Base-by-base conservation (phyloP, 2,797 vertebrate genomes). In the Sorex maritimensis region DNA sequence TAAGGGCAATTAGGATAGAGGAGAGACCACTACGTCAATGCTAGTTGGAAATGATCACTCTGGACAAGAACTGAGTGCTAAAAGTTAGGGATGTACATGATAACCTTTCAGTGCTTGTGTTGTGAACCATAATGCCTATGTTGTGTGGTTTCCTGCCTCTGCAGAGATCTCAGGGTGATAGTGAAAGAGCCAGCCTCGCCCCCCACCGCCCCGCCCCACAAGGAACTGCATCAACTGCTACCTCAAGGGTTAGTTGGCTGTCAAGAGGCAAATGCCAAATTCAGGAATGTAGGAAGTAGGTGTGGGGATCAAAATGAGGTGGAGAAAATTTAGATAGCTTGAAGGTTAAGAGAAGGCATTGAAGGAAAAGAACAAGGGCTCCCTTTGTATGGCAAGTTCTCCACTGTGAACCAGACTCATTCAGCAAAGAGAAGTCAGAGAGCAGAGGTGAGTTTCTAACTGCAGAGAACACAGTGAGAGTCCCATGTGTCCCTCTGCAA, bases 331-430 rank as follows among this genome's bases (percentile, higher is more conserved):
- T 88, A 72, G 49, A 55, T 14, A 83, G 26, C 26, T 77, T 13
- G 63, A 30, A 92, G n/a, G 74, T 73, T 49, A 91, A 55, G 26
- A 86, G 21, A 83, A 86, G 82, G 86, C 55, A 88, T n/a, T 80
- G 44, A 80, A 74, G 23, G 67, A 21, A 86, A 83, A 88, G 65
- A 30, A 38, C 67, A 9, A 34, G 38, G 46, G 34, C 8, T 17
- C 5, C 13, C 63, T 13, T 84, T 17, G 77, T 21, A 24, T 44
- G 63, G 21, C 81, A 13, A 72, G 26, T 73, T 58, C 2, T 82
- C 58, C 52, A 93, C 55, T 55, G 77, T 34, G n/a, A 11, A 65
- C 68, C 68, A 52, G 88, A 65, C 46, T 9, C 91, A 63, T 41
- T 19, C 49, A 86, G 38, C 80, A 92, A 65, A 38, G 73, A 84